These are phyloP conservation scores for Xenentodon cancila DNA, from an alignment of 2,797 vertebrate species.

Conservation along the genomic window DNA sequence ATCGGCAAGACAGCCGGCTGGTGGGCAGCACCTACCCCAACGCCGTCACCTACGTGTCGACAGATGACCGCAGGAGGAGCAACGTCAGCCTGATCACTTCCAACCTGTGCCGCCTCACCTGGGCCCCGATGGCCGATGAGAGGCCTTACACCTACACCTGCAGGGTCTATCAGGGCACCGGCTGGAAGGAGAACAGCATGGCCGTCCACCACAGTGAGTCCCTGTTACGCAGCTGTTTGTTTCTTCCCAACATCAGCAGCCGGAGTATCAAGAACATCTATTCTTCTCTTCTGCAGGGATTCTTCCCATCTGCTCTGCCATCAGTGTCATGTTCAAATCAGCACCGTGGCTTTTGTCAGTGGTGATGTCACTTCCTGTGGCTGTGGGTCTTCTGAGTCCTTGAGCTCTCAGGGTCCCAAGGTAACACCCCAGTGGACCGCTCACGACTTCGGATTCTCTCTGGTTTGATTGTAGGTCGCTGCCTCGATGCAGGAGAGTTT, in stretches of 20 bases:
- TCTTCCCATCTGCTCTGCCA: constrained; percentile 81
- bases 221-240: not conserved
- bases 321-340: constrained; percentile 73
- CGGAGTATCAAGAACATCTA: not conserved
- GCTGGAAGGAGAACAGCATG: constrained; percentile 86
- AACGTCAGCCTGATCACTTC: constrained; percentile 81
- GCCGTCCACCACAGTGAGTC: constrained; percentile 83
- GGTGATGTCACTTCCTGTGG: constrained; percentile 76
- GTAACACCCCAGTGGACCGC: constrained; percentile 23
- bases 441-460: constrained; percentile 27
- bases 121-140: constrained; percentile 82
- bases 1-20: constrained; percentile 83
- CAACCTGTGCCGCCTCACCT: constrained; percentile 82
- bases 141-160: constrained; percentile 85
- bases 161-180: constrained; percentile 82
- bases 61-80: constrained; percentile 78
- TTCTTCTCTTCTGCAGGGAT: constrained; percentile 69
- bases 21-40: constrained; percentile 84
- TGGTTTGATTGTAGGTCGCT: constrained; percentile 11
- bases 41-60: constrained; percentile 70
- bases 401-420: constrained; percentile 50
- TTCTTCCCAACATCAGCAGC: not conserved
- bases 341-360: constrained; percentile 71
- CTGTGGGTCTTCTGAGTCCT: constrained; percentile 71
- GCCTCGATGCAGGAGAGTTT: constrained; percentile 13